phyloP scores from a whole-genome alignment of 2,888 invertebrate genomes.

The Trilocha varians region DNA sequence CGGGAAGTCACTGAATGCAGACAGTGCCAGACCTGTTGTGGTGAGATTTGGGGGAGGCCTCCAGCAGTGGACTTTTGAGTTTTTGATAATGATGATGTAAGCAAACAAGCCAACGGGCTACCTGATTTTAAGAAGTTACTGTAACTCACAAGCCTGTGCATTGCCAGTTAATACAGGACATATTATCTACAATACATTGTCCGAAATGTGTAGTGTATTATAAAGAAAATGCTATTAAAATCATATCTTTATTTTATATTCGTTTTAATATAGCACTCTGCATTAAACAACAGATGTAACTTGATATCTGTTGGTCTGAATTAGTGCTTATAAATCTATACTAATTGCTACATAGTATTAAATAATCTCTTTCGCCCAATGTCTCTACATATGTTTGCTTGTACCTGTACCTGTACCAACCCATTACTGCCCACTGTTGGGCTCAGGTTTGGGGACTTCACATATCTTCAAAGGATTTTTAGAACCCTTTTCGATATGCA shows the following conservation, averaged over 20 bases:
- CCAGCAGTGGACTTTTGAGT: slow-evolving; percentile 1
- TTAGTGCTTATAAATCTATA: slow-evolving; percentile 40
- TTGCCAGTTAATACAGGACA: no score
- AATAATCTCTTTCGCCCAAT: neutral
- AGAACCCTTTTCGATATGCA: no score
- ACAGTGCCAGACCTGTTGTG: neutral
- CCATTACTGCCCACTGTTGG: no score
- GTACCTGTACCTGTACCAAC: no score
- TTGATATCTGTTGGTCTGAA: slow-evolving; percentile 46
- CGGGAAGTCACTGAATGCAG: no score
- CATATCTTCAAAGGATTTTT: no score
- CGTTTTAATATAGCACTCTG: slow-evolving; percentile 18
- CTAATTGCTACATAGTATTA: no score
- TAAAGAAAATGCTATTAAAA: neutral
- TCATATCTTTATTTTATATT: neutral
- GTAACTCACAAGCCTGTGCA: no score
- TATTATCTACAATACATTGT: neutral
- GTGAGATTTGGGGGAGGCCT: no score
- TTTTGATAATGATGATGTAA: neutral
- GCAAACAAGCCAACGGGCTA: no score
- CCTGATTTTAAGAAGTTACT: no score
- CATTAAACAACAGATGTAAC: slow-evolving; percentile 41
- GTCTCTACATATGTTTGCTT: neutral
- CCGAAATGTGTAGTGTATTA: neutral
- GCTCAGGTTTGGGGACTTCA: no score